Base-by-base conservation (phyloP, 2,797 vertebrate species). In the Melanotaenia boesemani region DNA sequence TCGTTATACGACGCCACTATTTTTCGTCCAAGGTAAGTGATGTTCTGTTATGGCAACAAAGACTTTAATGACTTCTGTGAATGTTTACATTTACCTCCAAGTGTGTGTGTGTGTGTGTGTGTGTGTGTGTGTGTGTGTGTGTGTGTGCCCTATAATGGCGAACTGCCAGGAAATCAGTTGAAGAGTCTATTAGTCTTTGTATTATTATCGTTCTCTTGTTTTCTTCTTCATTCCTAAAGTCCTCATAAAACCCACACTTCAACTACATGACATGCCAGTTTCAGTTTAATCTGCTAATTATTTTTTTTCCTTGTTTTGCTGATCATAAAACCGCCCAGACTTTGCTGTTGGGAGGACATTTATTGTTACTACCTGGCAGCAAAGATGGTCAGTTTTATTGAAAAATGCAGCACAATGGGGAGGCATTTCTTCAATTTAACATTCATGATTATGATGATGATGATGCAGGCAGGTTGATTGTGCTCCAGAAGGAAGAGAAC, bases 11-110 rank as follows among this genome's bases (percentile, higher is more conserved):
- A 83, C 56, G 67, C 54, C 44, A 36, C 66, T 36, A 4, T 68
- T 70, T 81, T 74, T 82, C 30, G 39, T 84, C 52, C 63, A 72
- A 81, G 72, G 83, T 67, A 82, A 79, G 81, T 60, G 58, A 18
- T 72, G 24, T 63, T 81, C 61, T 83, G 85, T 83, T 84, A 63
- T 88, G 87, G 86, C 81, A 90, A 88, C 87, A 87, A 63, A 52
- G 54, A 24, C 72, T 79, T 67, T 76, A 85, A 86, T 84, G 77
- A 85, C 74, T 77, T 72, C 34, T 78, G 64, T 64, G 67, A 74
- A 73, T 22, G 60, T 46, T 73, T 76, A 61, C 69, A 68, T 64
- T 58, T 58, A 52, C 37, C 52, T 62, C 61, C 37, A 11, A 37
- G 36, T 37, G 36, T 37, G 36, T 37, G 36, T 37, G 36, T 37